These are phyloP conservation scores for Hassar affinis DNA, from an alignment of 2,113 vertebrate species.

Conservation along the genomic window DNA sequence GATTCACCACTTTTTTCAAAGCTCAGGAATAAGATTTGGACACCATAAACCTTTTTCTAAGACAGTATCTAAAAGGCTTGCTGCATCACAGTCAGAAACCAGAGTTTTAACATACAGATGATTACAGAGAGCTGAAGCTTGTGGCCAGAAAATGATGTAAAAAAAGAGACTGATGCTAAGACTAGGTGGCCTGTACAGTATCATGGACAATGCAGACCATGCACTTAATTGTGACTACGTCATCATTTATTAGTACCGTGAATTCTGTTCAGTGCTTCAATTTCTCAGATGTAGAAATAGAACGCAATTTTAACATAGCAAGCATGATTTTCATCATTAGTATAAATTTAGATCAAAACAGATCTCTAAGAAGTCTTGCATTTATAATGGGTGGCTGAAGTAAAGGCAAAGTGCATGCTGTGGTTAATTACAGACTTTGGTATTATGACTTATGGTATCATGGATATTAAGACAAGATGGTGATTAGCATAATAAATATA, in stretches of 20 bases:
- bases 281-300: neutral
- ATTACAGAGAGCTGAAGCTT: neutral
- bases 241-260: neutral
- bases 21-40: neutral
- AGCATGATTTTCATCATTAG: neutral
- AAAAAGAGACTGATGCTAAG: neutral
- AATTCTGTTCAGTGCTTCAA: neutral
- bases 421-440: neutral
- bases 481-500: neutral
- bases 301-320: neutral
- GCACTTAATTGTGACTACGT: neutral
- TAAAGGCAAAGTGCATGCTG: neutral
- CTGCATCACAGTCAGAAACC: neutral
- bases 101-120: neutral
- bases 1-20: neutral
- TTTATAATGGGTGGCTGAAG: neutral
- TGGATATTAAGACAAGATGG: neutral
- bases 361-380: neutral
- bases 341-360: neutral
- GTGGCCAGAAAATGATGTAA: neutral
- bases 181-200: neutral
- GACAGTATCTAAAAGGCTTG: neutral
- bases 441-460: neutral
- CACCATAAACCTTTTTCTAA: no score
- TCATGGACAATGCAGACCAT: neutral